Base-by-base conservation (phyloP, 1,140 invertebrate genomes). In the Cardiocondyla obscurior region DNA sequence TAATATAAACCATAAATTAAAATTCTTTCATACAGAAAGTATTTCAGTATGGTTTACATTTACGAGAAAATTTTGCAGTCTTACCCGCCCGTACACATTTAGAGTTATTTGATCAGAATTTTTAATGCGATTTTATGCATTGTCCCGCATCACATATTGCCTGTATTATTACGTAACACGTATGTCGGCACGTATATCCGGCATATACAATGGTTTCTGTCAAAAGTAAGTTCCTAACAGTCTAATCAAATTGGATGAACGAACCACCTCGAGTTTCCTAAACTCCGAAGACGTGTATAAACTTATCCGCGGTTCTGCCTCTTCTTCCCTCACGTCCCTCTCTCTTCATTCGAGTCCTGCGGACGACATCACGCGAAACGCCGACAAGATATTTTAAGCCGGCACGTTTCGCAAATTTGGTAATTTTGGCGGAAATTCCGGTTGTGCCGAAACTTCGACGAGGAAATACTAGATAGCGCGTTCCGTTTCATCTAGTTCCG, bases 161-260 rank as follows among this genome's bases (percentile, higher is more conserved):
- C 36, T 12, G 14, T 72, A 73, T 49, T 70, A 73, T 49, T 53
- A 57, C 30, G 62, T 69, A 79, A 69, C 51, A 57, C n/a, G n/a
- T 46, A 46, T 36, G 58, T 44, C 64, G 44, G 30, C 53, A 73
- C 53, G 69, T 73, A 73, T 49, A 67, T 79, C 58, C 58, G 74
- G 44, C 36, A 79, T 79, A 73, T 57, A 81, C 51, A 73, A 81
- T 67, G 22, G 53, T 58, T 44, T 81, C 69, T 44, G 77, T 81
- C 64, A 81, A 81, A 81, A 81, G 77, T 81, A 81, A 81, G 67
- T 81, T 81, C 42, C 51, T 30, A 81, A 81, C 77, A 57, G 69
- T 81, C 69, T 81, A 81, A 81, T 81, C 69, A 87, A 87, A 87
- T 87, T 87, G 86, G 70, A 81, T 58, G 70, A 87, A 87, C 85